Evolutionary conservation across 2,888 invertebrate genomes (phyloP).

Genomic region (Nemurella pictetii): DNA sequence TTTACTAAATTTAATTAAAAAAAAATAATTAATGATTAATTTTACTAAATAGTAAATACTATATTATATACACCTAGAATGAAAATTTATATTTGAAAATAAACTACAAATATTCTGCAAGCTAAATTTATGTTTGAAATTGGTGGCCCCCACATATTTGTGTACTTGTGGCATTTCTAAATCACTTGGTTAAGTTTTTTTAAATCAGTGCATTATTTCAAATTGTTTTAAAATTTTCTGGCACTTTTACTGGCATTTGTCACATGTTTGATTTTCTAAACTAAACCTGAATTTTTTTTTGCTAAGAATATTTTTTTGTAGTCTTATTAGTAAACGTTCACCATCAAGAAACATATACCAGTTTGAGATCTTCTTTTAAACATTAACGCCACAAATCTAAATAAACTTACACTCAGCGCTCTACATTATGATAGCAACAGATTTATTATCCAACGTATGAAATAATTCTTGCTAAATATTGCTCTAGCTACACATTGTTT

Average conservation of each 20-base stretch:
- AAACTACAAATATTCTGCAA: neutral
- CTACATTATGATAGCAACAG: neutral
- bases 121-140: neutral
- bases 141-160: neutral
- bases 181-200: neutral
- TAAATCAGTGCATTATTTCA: too few species aligned
- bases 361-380: neutral
- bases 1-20: neutral
- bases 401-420: neutral
- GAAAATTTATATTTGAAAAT: neutral
- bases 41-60: neutral
- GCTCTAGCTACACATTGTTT: conserved; percentile 19
- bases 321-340: too few species aligned
- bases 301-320: too few species aligned
- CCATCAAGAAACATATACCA: neutral
- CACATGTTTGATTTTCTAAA: too few species aligned
- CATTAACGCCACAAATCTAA: neutral
- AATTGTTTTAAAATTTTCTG: too few species aligned
- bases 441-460: neutral
- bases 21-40: neutral
- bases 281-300: too few species aligned
- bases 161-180: neutral
- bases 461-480: conserved; percentile 20
- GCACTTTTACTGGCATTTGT: too few species aligned
- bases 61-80: neutral